These are phyloP conservation scores for Drosophila elegans DNA, from an alignment of 1,140 invertebrate species.

Conservation along the genomic window DNA sequence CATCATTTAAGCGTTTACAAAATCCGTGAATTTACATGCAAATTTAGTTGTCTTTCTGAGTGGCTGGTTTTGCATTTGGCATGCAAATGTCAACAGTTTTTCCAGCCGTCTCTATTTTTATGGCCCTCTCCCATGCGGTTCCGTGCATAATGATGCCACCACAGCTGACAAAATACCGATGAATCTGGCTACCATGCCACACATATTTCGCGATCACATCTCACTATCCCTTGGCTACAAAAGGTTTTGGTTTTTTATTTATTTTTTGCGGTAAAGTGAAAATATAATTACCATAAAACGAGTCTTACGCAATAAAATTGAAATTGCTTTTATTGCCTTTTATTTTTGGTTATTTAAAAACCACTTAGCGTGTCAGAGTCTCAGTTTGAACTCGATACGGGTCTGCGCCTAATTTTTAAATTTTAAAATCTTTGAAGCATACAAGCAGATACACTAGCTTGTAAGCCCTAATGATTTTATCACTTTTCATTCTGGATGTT, in stretches of 20 bases:
- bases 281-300: conserved; percentile 53
- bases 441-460: neutral
- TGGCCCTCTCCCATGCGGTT: conserved; percentile 24
- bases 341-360: conserved; percentile 38
- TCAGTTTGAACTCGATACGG: conserved; percentile 4
- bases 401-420: conserved; percentile 10
- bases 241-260: conserved; percentile 23
- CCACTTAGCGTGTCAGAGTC: conserved; percentile 40
- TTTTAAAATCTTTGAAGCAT: neutral
- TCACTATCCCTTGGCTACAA: conserved; percentile 30
- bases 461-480: conserved; percentile 10
- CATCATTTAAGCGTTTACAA: conserved; percentile 21
- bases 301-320: conserved; percentile 44
- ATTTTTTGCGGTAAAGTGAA: conserved; percentile 55
- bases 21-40: conserved; percentile 54
- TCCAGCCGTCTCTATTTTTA: conserved; percentile 20
- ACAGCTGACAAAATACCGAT: conserved; percentile 51
- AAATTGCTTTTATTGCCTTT: conserved; percentile 38
- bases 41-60: conserved; percentile 66
- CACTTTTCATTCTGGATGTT: conserved; percentile 11
- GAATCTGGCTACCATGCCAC: conserved; percentile 37
- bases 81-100: conserved; percentile 78
- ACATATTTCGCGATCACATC: conserved; percentile 71
- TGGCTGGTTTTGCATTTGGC: conserved; percentile 68
- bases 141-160: conserved; percentile 64